Base-by-base conservation (phyloP, 2,113 vertebrate species). In the Bostrychus sinensis region DNA sequence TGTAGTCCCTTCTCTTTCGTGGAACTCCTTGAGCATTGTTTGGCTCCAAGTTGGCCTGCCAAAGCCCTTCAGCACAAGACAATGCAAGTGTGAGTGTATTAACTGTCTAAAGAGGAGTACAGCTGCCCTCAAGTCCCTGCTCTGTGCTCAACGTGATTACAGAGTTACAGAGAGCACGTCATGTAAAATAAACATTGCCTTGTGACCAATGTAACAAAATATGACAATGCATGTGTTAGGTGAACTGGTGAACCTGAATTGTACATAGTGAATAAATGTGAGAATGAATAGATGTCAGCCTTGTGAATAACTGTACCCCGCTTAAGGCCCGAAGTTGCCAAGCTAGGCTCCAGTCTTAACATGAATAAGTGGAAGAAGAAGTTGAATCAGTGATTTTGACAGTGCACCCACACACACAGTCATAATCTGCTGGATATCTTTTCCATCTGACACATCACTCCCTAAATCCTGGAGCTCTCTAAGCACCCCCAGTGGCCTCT, bases 11-110 rank as follows among this genome's bases (percentile, higher is more conserved):
- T 60, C 19, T 64, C 36, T 75, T 56, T 72, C 61, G 66, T 77
- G 53, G 53, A 28, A 41, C 38, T 60, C 59, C 62, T 59, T 60
- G 17, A 42, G 61, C 56, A 67, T 85, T 85, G 74, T 86, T 48
- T 83, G 63, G 22, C 58, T 62, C 39, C 59, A 57, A 39, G 41
- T 36, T 23, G 16, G 64, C 36, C 70, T 56, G 71, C 53, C 70
- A 66, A 59, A 83, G 34, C 41, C 42, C 75, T 38, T 48, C 34
- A 46, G 26, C 28, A 22, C n/a, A n/a, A 57, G 36, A 83, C 69
- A 75, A 68, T 77, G 36, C 50, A 45, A n/a, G 34, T 14, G 9
- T 26, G 30, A 23, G 22, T 54, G 26, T 30, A 46, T 55, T 56
- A 38, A 28, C 14, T 51, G 50, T 32, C 30, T 37, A 32, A 41